These are phyloP conservation scores for Tetragnatha versicolor DNA, from an alignment of 1,140 invertebrate species.

Conservation along the genomic window DNA sequence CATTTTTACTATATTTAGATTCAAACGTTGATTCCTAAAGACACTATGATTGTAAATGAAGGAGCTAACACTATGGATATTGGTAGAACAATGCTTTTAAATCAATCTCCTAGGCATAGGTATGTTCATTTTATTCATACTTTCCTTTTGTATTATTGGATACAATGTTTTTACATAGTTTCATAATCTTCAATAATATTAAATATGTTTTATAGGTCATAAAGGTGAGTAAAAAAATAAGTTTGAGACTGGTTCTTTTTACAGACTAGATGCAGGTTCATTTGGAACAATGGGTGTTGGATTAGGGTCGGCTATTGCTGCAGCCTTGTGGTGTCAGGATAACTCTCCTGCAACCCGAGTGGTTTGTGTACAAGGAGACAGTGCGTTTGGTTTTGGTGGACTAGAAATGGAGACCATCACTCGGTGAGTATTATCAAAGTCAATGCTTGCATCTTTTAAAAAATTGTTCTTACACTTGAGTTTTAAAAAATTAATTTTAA, in stretches of 20 bases:
- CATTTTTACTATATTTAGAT: conserved; percentile 57
- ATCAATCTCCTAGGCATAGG: conserved; percentile 81
- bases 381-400: conserved; percentile 95
- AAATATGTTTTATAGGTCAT: no score
- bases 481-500: no score
- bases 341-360: conserved; percentile 81
- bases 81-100: conserved; percentile 85
- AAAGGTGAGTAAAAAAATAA: no score
- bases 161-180: no score
- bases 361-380: conserved; percentile 89
- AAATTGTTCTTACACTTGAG: not conserved
- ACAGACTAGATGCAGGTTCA: conserved; percentile 71
- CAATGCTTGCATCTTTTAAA: not conserved
- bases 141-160: not conserved
- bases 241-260: no score
- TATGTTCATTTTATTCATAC: conserved; percentile 67
- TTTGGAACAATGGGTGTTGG: conserved; percentile 98
- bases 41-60: conserved; percentile 94
- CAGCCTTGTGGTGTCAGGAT: conserved; percentile 87
- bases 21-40: conserved; percentile 66
- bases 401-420: conserved; percentile 98
- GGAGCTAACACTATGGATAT: conserved; percentile 99
- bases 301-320: conserved; percentile 89
- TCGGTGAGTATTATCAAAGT: conserved; percentile 66
- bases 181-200: no score